Percentiles rank a stretch among this genome's conserved stretches.
Evolutionary conservation across 2,113 vertebrate genomes (phyloP).

Genomic region (Pygoscelis antarcticus): DNA sequence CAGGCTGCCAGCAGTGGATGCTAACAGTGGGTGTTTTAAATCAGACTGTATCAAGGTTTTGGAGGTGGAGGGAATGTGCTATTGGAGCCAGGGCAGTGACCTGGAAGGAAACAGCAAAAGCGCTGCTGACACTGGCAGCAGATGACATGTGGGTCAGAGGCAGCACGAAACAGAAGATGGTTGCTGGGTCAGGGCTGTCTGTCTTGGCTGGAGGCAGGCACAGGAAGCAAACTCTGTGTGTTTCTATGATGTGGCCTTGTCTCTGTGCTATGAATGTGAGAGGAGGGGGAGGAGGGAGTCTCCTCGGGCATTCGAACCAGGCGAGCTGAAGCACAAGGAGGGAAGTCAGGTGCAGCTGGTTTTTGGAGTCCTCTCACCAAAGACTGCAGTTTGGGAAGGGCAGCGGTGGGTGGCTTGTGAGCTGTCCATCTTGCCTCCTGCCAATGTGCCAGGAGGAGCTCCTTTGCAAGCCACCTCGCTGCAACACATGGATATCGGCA

Average conservation of each 20-base stretch:
- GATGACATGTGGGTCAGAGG: background rate
- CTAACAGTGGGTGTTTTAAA: background rate
- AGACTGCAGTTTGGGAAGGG: background rate
- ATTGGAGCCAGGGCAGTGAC: background rate
- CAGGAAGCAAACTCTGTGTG: background rate
- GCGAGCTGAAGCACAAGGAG: background rate
- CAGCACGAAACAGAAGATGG: background rate
- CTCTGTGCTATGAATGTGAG: background rate
- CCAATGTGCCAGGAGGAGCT: background rate
- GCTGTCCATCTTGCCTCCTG: background rate
- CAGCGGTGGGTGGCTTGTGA: background rate
- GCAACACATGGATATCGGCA: background rate
- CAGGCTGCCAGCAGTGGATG: background rate
- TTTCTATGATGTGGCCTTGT: background rate
- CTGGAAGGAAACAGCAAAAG: background rate
- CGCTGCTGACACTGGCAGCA: background rate
- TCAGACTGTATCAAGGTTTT: background rate
- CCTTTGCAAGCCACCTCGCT: background rate
- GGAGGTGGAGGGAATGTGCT: background rate
- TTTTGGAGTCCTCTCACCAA: background rate
- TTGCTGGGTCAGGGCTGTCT: background rate
- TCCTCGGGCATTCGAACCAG: rapidly evolving
- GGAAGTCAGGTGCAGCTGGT: background rate
- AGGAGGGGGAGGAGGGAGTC: background rate
- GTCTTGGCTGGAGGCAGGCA: background rate